Percentiles rank a stretch among this genome's conserved stretches.
Conservation (phyloP, 2,797 vertebrate species). For the Trachurus trachurus region DNA sequence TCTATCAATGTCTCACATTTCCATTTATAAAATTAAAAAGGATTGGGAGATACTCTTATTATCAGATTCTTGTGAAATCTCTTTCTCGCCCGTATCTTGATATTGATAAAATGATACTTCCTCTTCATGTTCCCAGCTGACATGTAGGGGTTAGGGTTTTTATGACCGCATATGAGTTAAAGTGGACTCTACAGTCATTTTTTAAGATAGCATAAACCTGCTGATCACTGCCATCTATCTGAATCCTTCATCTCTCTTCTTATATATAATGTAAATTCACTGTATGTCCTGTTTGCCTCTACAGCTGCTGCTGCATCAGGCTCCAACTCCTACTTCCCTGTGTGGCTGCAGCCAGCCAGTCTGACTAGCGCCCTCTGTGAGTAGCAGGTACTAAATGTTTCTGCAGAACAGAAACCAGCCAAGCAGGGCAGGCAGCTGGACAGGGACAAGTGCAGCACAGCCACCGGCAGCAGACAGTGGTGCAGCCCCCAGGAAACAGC, state of each 20-base stretch:
- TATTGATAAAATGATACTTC: background rate
- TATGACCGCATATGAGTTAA: too few relatives aligned
- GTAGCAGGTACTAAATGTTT: conserved; percentile 31
- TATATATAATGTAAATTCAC: conserved; percentile 20
- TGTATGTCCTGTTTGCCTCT: conserved; percentile 22
- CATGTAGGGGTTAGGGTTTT: background rate
- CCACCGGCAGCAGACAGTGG: conserved; percentile 58
- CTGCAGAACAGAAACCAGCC: conserved; percentile 41
- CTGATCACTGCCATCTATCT: background rate
- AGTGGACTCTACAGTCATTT: background rate
- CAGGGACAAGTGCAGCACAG: conserved; percentile 62
- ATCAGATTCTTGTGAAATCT: conserved; percentile 3
- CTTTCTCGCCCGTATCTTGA: background rate
- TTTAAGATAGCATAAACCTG: background rate
- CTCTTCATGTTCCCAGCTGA: background rate
- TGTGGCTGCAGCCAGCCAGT: conserved; percentile 48
- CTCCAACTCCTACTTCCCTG: conserved; percentile 26
- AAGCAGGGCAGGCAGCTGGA: conserved; percentile 67
- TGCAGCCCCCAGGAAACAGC: conserved; percentile 76
- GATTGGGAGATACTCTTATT: background rate
- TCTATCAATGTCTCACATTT: background rate
- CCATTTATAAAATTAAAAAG: background rate
- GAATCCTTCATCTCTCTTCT: conserved; percentile 5
- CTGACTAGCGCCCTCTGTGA: conserved; percentile 78
- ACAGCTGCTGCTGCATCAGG: conserved; percentile 21